Evolutionary conservation across 2,113 vertebrate species (phyloP).

Genomic region (Chionis minor): DNA sequence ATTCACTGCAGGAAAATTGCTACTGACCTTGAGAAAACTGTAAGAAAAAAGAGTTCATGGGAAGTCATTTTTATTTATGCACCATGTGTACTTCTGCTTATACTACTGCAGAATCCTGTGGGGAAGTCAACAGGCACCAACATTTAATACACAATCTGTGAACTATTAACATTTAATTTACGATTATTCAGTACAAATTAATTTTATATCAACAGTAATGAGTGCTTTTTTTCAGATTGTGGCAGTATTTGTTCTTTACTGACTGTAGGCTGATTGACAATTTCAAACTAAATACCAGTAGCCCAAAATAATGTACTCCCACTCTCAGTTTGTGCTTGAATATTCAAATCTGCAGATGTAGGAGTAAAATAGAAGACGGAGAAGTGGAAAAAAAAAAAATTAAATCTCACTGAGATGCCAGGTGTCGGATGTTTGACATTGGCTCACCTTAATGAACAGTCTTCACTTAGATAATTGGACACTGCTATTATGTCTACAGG

Average conservation of each 20-base stretch:
- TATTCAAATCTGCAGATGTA: conserved; percentile 68
- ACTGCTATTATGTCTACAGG: background rate
- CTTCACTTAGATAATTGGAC: background rate
- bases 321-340: conserved; percentile 58
- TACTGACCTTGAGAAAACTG: conserved; percentile 9
- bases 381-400: background rate
- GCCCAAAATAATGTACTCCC: conserved; percentile 54
- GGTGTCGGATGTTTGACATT: background rate
- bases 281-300: conserved; percentile 42
- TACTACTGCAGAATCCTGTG: background rate
- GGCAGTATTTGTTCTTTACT: conserved; percentile 22
- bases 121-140: background rate
- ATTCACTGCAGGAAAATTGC: conserved; percentile 6
- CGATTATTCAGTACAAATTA: conserved; percentile 36
- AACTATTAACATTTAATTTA: conserved; percentile 57
- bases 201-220: conserved; percentile 20
- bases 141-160: conserved; percentile 33
- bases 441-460: background rate
- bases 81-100: background rate
- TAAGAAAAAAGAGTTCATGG: background rate
- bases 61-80: background rate
- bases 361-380: conserved; percentile 57
- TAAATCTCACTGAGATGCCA: background rate
- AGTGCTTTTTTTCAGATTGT: background rate
- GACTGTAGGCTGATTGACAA: conserved; percentile 15